A percentile compares a stretch with the other conserved stretches of the same genome.
Conservation (phyloP, 1,140 invertebrate species). For the Pachyrhynchus sulphureomaculatus region DNA sequence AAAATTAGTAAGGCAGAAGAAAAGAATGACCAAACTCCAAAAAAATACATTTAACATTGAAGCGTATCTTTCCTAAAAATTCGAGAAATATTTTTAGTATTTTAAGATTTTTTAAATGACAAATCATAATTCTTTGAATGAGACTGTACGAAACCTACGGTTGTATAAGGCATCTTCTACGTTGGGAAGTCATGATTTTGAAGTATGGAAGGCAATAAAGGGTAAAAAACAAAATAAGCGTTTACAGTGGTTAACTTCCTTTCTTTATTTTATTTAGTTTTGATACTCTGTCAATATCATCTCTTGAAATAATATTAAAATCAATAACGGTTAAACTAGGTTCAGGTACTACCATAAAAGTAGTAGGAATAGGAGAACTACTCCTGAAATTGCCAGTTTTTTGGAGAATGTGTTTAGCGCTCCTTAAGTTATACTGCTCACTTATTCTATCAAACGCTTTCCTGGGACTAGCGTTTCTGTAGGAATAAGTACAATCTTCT, state of each 20-base stretch:
- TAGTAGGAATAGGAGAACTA: slow-evolving; percentile 39
- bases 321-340: slow-evolving; percentile 71
- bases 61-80: too few relatives aligned
- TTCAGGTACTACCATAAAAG: slow-evolving; percentile 53
- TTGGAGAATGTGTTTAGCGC: slow-evolving; percentile 14
- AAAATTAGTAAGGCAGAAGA: too few relatives aligned
- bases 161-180: too few relatives aligned
- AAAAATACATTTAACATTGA: too few relatives aligned
- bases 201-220: too few relatives aligned
- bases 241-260: slow-evolving; percentile 12
- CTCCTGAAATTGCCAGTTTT: slow-evolving; percentile 41
- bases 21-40: too few relatives aligned
- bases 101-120: too few relatives aligned
- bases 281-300: slow-evolving; percentile 36
- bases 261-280: slow-evolving; percentile 31
- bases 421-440: slow-evolving; percentile 39
- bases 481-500: slow-evolving; percentile 48
- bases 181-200: too few relatives aligned
- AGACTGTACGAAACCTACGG: too few relatives aligned
- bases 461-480: slow-evolving; percentile 34
- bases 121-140: too few relatives aligned
- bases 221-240: too few relatives aligned
- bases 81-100: too few relatives aligned
- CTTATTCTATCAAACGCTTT: slow-evolving; percentile 37
- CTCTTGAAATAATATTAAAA: slow-evolving; percentile 68